Conservation (phyloP, 2,888 invertebrate genomes). For the Hyalella azteca region DNA sequence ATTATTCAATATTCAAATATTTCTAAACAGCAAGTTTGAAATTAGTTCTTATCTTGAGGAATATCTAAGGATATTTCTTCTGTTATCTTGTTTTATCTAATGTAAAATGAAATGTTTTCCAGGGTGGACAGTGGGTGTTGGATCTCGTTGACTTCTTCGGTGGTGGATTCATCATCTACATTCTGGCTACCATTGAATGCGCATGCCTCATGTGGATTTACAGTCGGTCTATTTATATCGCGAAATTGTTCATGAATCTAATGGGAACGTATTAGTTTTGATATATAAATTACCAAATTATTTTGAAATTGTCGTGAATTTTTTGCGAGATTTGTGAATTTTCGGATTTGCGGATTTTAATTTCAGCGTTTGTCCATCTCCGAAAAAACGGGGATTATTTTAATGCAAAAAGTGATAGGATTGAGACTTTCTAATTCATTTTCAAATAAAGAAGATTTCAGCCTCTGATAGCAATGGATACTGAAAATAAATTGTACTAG, state of each 20-base stretch:
- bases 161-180: slow-evolving; percentile 70
- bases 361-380: too few relatives aligned
- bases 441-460: too few relatives aligned
- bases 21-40: background rate
- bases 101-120: slow-evolving; percentile 52
- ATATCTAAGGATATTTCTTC: background rate
- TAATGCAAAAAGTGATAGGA: too few relatives aligned
- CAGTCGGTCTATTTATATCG: background rate
- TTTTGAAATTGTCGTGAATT: too few relatives aligned
- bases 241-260: background rate
- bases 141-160: slow-evolving; percentile 70
- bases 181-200: slow-evolving; percentile 69
- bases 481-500: too few relatives aligned
- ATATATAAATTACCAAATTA: too few relatives aligned
- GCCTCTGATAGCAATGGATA: too few relatives aligned
- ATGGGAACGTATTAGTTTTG: too few relatives aligned
- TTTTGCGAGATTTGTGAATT: too few relatives aligned
- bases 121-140: slow-evolving; percentile 71
- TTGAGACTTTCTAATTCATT: too few relatives aligned
- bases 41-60: background rate
- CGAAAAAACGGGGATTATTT: too few relatives aligned
- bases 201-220: slow-evolving; percentile 69
- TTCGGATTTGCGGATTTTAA: too few relatives aligned
- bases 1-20: background rate
- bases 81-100: background rate